Percentiles rank a stretch among this genome's conserved stretches.
These are phyloP conservation scores for Pseudorhombus dupliciocellatus DNA, from an alignment of 2,113 vertebrate species.

Conservation along the genomic window DNA sequence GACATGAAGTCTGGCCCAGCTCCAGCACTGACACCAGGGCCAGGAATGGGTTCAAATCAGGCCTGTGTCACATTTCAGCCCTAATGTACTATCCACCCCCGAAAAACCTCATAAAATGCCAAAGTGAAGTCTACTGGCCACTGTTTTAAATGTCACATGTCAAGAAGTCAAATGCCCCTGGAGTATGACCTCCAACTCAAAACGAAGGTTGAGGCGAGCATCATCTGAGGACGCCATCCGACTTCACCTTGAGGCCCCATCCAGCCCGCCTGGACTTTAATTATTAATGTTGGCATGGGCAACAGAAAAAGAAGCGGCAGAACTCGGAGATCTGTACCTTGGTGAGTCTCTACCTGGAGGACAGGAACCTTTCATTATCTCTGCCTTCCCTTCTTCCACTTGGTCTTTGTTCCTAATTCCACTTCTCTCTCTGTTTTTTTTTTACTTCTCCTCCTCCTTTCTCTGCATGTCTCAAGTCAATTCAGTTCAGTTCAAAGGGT, in stretches of 20 bases:
- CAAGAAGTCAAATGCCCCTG: slow-evolving; percentile 60
- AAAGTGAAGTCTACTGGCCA: slow-evolving; percentile 39
- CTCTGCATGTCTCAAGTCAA: slow-evolving; percentile 62
- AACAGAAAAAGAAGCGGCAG: slow-evolving; percentile 21
- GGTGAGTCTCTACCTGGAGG: slow-evolving; percentile 55
- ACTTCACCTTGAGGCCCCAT: slow-evolving; percentile 28
- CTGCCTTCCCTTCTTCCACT: slow-evolving; percentile 34
- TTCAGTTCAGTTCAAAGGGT: slow-evolving; percentile 74
- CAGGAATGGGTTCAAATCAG: slow-evolving; percentile 45
- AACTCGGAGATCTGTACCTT: slow-evolving; percentile 26
- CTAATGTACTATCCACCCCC: slow-evolving; percentile 7
- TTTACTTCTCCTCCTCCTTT: slow-evolving; percentile 48
- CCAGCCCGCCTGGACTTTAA: slow-evolving; percentile 40
- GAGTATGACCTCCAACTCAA: slow-evolving; percentile 52
- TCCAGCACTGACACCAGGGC: slow-evolving; percentile 18
- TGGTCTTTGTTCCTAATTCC: slow-evolving; percentile 58
- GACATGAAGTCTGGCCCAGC: slow-evolving; percentile 16
- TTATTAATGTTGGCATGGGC: slow-evolving; percentile 46
- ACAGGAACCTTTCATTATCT: slow-evolving; percentile 67
- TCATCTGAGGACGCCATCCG: slow-evolving; percentile 43
- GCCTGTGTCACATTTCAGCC: slow-evolving; percentile 38
- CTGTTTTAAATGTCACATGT: slow-evolving; percentile 66
- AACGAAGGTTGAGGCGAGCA: slow-evolving; percentile 56
- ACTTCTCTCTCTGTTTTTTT: slow-evolving; percentile 48
- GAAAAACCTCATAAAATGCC: slow-evolving; percentile 38